A percentile compares a stretch with the other conserved stretches of the same genome.
Evolutionary conservation across 1,140 invertebrate genomes (phyloP).

Genomic region (Calosoma granatense): DNA sequence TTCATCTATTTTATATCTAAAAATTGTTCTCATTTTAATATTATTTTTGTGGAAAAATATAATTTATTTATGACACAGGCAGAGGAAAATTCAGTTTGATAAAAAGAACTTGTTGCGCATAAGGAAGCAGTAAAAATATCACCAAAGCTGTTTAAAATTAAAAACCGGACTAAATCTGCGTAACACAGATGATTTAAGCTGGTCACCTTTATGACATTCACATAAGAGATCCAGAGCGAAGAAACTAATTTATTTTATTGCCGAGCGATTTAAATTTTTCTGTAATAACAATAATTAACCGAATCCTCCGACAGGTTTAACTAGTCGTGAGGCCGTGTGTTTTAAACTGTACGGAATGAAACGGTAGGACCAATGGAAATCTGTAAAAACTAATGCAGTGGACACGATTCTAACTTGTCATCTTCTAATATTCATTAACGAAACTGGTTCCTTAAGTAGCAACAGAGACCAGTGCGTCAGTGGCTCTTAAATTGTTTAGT

Average conservation of each 20-base stretch:
- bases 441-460: background rate
- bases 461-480: too few species aligned
- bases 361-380: background rate
- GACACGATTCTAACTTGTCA: background rate
- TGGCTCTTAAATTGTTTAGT: too few species aligned
- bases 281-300: slow-evolving; percentile 7
- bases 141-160: background rate
- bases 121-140: background rate
- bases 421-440: slow-evolving; percentile 3
- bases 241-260: slow-evolving; percentile 6
- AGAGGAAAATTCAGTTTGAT: too few species aligned
- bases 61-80: too few species aligned
- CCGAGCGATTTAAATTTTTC: background rate
- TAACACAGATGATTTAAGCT: slow-evolving; percentile 4
- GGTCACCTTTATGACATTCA: background rate
- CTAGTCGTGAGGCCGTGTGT: background rate
- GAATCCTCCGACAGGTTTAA: slow-evolving; percentile 3
- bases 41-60: too few species aligned
- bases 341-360: background rate
- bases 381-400: slow-evolving; percentile 1
- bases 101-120: too few species aligned
- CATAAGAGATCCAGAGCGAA: background rate
- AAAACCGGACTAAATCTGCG: background rate
- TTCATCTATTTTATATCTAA: too few species aligned
- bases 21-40: too few species aligned